A percentile compares a stretch with the other conserved stretches of the same genome.
These are phyloP conservation scores for Crematogaster levior DNA, from an alignment of 2,888 invertebrate species.

Conservation along the genomic window DNA sequence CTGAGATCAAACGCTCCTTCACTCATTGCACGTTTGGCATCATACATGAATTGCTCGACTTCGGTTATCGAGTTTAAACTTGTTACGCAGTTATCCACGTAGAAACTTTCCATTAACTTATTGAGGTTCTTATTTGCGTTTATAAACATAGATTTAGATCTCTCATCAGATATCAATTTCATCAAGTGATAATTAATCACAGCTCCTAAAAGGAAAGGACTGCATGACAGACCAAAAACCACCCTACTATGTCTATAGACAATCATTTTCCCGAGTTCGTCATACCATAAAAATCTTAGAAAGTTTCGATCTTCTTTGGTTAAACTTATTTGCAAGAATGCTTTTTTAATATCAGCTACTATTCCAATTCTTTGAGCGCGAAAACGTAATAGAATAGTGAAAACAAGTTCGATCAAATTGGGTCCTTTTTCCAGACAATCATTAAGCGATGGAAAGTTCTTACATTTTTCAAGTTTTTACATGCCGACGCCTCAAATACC, in stretches of 20 bases:
- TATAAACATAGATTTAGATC: no score
- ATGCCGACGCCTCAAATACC: constrained; percentile 75
- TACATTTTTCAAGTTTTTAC: no score
- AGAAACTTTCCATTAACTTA: neutral
- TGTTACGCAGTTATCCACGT: no score
- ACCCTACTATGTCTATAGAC: constrained; percentile 67
- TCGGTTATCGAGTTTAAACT: neutral
- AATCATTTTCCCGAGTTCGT: constrained; percentile 14
- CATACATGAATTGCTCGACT: neutral
- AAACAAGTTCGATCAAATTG: constrained; percentile 69
- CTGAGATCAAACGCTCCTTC: neutral
- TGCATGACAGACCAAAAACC: constrained; percentile 72
- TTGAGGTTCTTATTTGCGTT: neutral
- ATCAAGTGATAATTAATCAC: constrained; percentile 69
- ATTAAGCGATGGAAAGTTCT: constrained; percentile 70
- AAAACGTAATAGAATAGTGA: constrained; percentile 61
- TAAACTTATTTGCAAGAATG: no score
- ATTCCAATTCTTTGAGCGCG: no score
- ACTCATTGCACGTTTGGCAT: neutral
- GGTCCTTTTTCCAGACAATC: constrained; percentile 67
- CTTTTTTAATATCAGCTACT: no score
- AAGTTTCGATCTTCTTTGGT: constrained; percentile 61
- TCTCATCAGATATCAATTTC: neutral
- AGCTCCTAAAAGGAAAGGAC: constrained; percentile 72
- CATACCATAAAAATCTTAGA: constrained; percentile 72